Base-by-base conservation (phyloP, 2,113 vertebrate species). In the Neogobius melanostomus region DNA sequence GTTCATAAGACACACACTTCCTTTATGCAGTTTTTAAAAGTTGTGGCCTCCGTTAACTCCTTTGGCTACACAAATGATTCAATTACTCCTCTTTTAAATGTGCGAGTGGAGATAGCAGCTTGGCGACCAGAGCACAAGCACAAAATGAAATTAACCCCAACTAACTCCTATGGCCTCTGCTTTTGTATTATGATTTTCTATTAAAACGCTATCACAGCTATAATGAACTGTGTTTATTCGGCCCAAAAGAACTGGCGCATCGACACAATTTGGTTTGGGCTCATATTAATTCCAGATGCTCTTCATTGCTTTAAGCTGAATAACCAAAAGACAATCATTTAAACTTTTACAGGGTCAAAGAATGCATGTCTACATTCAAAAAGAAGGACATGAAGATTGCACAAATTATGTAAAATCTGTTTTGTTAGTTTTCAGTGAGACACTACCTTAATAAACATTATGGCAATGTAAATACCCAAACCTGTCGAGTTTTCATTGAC, bases 1-100 rank as follows among this genome's bases (percentile, higher is more conserved):
- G 17, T 75, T 80, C 62, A 28, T 46, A 11, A 57, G 50, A 36
- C 53, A 36, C 28, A 36, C 28, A 36, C 54, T 61, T 69, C 74
- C 74, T 52, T 72, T 66, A 42, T 59, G 21, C 42, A 14, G 56
- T 84, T 73, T 85, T 74, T 77, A 50, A 70, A 77, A 76, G 64
- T 36, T 66, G 68, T 76, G 75, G 87, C 78, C 88, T 86, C 86
- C 76, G 82, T 83, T 82, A 80, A 74, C 81, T 61, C 42, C 59
- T 74, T 84, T 83, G 76, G 71, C 72, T 64, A 59, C 72, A 83
- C 80, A 88, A 88, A 90, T 87, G 68, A 88, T 91, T 90, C 80
- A 90, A 89, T 91, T 90, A 89, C 78, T 82, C 63, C 76, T 84
- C 67, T 85, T 87, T 84, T 81, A 88, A 91, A 85, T 81, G 85